Evolutionary conservation across 2,888 invertebrate species (phyloP), one percentile per base, ranked within the genome.

Genomic region (Lamellibrachia columna): DNA sequence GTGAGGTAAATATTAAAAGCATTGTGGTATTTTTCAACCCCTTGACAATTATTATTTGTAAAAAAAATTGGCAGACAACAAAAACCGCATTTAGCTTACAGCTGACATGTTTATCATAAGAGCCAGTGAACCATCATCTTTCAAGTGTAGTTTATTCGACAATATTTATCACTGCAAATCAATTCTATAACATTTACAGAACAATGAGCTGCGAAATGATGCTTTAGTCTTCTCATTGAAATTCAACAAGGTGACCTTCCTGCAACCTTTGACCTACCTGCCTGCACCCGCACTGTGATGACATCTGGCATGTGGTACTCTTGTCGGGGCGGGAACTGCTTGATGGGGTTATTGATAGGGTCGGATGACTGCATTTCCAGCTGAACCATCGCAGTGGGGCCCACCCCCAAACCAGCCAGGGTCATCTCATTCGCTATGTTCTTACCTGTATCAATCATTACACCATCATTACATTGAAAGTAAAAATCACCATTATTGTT

Each of bases 241-340:
- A 11, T 75, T 75, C 22, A 40, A 58, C 58, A 58, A 11, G 7
- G 58, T 15, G 15, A 58, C 2, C 22, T 15, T 15, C n/a, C 6
- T 75, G 75, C n/a, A n/a, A 75, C 75, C 75, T 75, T 75, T 75
- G 22, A 75, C 75, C 75, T 75, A 75, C 75, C 75, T 75, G 75
- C 75, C 75, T 75, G 75, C 15, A 96, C 96, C 22, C 95, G 92
- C 40, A 96, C 96, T 53, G 96, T 96, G 92, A 96, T 96, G 91
- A 96, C 96, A 93, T 96, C 96, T 90, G 96, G 96, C 96, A 96
- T 96, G 93, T 95, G 95, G 93, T 96, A 96, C 92, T 96, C 95
- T 93, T 96, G 95, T 92, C 95, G 94, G 6, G 95, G 95, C 90
- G 95, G 94, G 94, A 96, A 96, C 0, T 95, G 94, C 93, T 95